A percentile compares a stretch with the other conserved stretches of the same genome.
Evolutionary conservation across 2,888 invertebrate genomes (phyloP).

Genomic region (Netelia melanura): DNA sequence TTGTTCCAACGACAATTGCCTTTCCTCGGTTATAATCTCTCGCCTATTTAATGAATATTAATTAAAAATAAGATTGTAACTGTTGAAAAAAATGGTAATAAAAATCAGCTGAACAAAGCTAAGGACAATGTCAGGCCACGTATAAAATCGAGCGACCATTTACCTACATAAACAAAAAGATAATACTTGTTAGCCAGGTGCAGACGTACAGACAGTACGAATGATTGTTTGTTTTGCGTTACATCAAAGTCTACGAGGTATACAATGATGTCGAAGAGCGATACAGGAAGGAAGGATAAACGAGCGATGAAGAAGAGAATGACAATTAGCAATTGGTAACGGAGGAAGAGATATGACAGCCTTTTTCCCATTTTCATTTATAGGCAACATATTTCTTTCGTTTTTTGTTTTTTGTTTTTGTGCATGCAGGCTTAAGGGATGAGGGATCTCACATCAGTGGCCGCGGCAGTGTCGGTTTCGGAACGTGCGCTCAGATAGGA

Average conservation of each 20-base stretch:
- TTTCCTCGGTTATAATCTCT: no score
- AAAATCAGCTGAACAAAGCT: neutral
- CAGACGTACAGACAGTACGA: conserved; percentile 6
- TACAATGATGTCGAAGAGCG: neutral
- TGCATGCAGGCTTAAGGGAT: conserved; percentile 77
- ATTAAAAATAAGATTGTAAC: no score
- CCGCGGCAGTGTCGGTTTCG: conserved; percentile 83
- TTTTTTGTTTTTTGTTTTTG: conserved; percentile 43
- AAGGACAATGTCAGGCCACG: conserved; percentile 5
- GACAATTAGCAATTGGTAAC: conserved; percentile 35
- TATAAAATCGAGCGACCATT: conserved; percentile 27
- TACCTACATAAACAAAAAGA: conserved; percentile 22
- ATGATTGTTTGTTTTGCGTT: conserved; percentile 5
- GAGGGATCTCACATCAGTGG: conserved; percentile 82
- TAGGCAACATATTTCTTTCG: conserved; percentile 10
- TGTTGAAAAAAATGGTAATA: neutral
- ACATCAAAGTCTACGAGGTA: neutral
- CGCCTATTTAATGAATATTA: no score
- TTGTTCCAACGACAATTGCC: no score
- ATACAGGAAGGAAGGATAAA: conserved; percentile 1
- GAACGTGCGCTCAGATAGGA: conserved; percentile 84
- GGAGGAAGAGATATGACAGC: conserved; percentile 14
- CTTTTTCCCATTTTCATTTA: conserved; percentile 1
- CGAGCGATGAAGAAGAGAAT: conserved; percentile 9
- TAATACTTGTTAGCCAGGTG: neutral